Conservation (phyloP, 2,888 invertebrate genomes). For the Eilema griseolum region DNA sequence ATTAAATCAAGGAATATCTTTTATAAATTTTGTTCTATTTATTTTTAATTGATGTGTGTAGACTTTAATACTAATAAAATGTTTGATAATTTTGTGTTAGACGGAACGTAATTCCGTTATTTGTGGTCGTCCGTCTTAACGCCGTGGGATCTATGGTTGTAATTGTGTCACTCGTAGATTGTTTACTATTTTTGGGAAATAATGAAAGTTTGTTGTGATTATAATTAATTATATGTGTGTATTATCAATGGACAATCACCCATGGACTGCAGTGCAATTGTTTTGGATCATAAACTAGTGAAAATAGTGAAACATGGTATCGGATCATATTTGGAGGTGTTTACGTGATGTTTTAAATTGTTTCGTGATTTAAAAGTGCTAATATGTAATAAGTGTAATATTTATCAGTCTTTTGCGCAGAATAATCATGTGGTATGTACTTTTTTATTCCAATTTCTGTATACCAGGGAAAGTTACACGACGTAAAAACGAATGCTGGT, state of each 20-base stretch:
- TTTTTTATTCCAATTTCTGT: slow-evolving; percentile 46
- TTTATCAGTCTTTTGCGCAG: slow-evolving; percentile 56
- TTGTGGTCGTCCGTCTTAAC: slow-evolving; percentile 80
- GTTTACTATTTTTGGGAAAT: slow-evolving; percentile 83
- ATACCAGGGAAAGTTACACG: slow-evolving; percentile 66
- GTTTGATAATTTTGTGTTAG: slow-evolving; percentile 53
- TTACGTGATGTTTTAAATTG: slow-evolving; percentile 77
- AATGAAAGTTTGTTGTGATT: slow-evolving; percentile 57
- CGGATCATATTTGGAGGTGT: slow-evolving; percentile 69
- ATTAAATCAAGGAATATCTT: background rate
- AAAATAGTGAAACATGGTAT: slow-evolving; percentile 43
- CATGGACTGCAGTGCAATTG: slow-evolving; percentile 47
- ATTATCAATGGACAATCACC: slow-evolving; percentile 38
- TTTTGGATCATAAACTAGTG: slow-evolving; percentile 34
- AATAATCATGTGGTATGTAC: slow-evolving; percentile 62
- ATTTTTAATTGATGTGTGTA: background rate
- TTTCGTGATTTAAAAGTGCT: slow-evolving; percentile 64
- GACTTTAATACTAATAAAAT: background rate
- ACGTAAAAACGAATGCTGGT: slow-evolving; percentile 70
- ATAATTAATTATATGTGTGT: slow-evolving; percentile 41
- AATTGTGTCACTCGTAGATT: slow-evolving; percentile 82
- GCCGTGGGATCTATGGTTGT: slow-evolving; percentile 83
- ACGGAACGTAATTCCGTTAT: slow-evolving; percentile 72
- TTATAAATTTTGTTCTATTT: background rate
- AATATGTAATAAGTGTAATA: slow-evolving; percentile 57